These are phyloP conservation scores for Carassius carassius DNA, from an alignment of 2,113 vertebrate genomes.

Conservation along the genomic window DNA sequence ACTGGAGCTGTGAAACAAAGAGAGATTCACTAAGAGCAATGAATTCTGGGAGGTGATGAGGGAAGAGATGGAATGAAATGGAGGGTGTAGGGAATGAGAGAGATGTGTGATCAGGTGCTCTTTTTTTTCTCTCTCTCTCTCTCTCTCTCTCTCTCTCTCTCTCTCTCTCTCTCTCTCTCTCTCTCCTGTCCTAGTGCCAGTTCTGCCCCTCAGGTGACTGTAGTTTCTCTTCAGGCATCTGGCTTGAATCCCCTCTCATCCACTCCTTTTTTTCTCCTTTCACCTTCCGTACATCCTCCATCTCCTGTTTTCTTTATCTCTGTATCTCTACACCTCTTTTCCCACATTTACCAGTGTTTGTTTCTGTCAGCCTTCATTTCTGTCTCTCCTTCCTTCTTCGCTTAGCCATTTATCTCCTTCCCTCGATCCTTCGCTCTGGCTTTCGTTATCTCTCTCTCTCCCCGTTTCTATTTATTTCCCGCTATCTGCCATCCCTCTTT, in stretches of 20 bases:
- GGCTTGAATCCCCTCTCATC: conserved; percentile 41
- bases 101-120: conserved; percentile 22
- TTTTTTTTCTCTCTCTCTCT: too few species aligned
- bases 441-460: conserved; percentile 35
- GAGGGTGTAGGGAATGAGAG: conserved; percentile 45
- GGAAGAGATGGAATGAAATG: conserved; percentile 25
- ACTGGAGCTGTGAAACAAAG: conserved; percentile 29
- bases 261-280: neutral
- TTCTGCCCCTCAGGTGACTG: conserved; percentile 53
- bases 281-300: conserved; percentile 11
- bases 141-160: neutral
- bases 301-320: conserved; percentile 44
- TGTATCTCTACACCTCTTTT: conserved; percentile 42
- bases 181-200: conserved; percentile 47
- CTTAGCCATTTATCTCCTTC: conserved; percentile 39
- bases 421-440: conserved; percentile 32
- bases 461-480: conserved; percentile 30
- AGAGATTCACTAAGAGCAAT: conserved; percentile 32
- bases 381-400: conserved; percentile 39
- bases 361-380: conserved; percentile 51
- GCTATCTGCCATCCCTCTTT: conserved; percentile 5
- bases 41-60: conserved; percentile 25
- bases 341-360: conserved; percentile 43
- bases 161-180: neutral
- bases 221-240: conserved; percentile 66